A percentile compares a stretch with the other conserved stretches of the same genome.
phyloP scores from a whole-genome alignment of 2,113 vertebrate genomes.

The Lophura nycthemera region DNA sequence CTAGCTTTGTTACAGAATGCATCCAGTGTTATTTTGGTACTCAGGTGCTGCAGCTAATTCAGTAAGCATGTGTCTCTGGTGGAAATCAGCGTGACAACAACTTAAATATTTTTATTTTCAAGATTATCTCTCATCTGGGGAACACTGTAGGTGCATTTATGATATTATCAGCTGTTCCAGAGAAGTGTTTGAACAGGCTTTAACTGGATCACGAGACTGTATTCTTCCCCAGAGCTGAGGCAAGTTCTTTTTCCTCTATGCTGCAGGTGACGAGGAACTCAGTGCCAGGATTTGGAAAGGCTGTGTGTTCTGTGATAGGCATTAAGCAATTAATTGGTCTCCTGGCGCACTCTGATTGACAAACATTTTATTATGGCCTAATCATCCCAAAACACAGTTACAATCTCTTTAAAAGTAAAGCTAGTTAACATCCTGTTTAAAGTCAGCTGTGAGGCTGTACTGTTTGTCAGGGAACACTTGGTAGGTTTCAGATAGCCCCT shows the following conservation, averaged over 20 bases:
- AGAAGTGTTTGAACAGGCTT: constrained; percentile 1
- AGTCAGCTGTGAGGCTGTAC: fast-evolving
- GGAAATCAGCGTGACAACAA: constrained; percentile 1
- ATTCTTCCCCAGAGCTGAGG: background rate
- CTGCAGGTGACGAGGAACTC: background rate
- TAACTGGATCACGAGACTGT: background rate
- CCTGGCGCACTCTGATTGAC: background rate
- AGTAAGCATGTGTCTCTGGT: background rate
- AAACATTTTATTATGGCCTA: background rate
- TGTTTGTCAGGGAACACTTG: background rate
- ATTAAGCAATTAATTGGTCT: background rate
- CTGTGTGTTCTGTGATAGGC: background rate
- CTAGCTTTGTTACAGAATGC: background rate
- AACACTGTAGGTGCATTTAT: background rate
- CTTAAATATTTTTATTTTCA: background rate
- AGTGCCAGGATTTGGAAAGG: background rate
- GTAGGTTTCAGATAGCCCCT: background rate
- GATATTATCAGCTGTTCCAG: constrained; percentile 42
- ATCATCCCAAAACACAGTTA: background rate
- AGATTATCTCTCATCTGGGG: constrained; percentile 10
- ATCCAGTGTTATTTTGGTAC: background rate
- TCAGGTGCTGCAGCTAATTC: background rate
- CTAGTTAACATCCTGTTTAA: background rate
- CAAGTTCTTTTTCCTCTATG: background rate
- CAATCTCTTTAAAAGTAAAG: background rate